phyloP scores from a whole-genome alignment of 2,797 vertebrate species.

The Alouatta caraya region DNA sequence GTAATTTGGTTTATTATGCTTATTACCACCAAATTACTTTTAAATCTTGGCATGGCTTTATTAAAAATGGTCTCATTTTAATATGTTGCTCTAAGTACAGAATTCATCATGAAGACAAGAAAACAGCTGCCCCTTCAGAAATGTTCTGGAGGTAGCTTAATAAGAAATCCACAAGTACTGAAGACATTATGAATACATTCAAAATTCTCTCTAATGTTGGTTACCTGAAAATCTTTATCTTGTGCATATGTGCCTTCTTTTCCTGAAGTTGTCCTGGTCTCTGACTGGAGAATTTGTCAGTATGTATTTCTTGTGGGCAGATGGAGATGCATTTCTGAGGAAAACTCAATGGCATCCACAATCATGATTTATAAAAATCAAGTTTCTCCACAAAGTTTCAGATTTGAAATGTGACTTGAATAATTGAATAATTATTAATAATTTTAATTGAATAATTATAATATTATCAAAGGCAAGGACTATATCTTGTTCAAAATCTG shows the following conservation, averaged over 20 bases:
- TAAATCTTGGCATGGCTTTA: conserved; percentile 56
- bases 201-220: not conserved
- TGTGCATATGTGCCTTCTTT: not conserved
- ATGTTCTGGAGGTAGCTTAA: not conserved
- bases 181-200: not conserved
- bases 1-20: conserved; percentile 59
- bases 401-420: not conserved
- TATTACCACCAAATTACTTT: conserved; percentile 65
- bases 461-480: not conserved
- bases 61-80: conserved; percentile 60
- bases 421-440: no score
- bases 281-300: not conserved
- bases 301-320: not conserved
- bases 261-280: not conserved
- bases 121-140: not conserved
- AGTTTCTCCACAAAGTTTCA: not conserved
- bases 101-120: conserved; percentile 52
- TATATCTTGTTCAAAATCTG: not conserved
- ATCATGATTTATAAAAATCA: not conserved
- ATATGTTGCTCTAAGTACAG: conserved; percentile 44
- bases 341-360: not conserved
- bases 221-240: not conserved
- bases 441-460: not conserved
- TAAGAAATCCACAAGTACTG: not conserved
- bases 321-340: not conserved